These are phyloP conservation scores for Triops longicaudatus DNA, from an alignment of 1,140 invertebrate species.

Conservation along the genomic window DNA sequence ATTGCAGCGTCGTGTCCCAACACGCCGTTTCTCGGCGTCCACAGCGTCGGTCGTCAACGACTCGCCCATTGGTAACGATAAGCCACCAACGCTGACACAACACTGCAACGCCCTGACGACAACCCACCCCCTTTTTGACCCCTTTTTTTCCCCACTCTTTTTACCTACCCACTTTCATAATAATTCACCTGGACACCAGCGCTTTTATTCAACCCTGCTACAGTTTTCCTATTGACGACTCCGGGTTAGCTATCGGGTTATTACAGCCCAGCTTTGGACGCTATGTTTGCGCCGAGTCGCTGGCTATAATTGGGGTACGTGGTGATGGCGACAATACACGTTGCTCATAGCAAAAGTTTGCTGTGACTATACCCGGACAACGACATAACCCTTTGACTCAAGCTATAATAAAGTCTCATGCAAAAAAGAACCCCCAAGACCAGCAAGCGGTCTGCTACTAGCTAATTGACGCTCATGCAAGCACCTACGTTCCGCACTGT, in stretches of 20 bases:
- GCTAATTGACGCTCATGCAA: background rate
- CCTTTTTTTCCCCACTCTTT: background rate
- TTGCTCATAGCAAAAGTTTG: background rate
- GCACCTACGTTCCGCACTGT: too few species aligned
- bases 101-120: background rate
- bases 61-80: background rate
- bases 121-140: background rate
- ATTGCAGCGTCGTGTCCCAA: background rate
- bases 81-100: slow-evolving; percentile 14
- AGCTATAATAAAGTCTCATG: background rate
- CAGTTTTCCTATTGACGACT: background rate
- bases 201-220: background rate
- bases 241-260: background rate
- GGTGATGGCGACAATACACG: background rate
- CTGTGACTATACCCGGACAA: background rate
- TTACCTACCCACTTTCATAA: background rate
- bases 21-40: background rate
- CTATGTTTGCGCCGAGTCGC: background rate
- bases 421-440: background rate
- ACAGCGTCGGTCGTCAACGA: background rate
- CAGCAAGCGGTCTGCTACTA: background rate
- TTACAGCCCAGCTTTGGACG: background rate
- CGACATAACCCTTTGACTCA: background rate
- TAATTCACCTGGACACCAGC: background rate
- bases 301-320: background rate